These are phyloP conservation scores for Meghimatium bilineatum DNA, from an alignment of 2,888 invertebrate species.

Conservation along the genomic window DNA sequence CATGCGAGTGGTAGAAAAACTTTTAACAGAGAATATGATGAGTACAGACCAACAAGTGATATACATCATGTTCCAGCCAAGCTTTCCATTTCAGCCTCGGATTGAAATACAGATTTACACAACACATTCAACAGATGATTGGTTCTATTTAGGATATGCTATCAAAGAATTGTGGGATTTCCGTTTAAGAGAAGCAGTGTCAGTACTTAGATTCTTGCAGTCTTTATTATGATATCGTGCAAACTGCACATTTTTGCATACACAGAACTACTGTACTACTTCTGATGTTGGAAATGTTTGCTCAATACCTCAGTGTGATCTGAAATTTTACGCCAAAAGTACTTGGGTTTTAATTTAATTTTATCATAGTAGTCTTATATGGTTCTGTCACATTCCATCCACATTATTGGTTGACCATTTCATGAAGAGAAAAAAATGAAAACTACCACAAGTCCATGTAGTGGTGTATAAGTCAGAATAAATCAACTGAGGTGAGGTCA, in stretches of 20 bases:
- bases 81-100: conserved; percentile 52
- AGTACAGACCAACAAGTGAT: conserved; percentile 70
- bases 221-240: conserved; percentile 35
- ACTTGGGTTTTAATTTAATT: not conserved
- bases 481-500: not conserved
- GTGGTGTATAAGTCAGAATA: too few relatives aligned
- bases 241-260: not conserved
- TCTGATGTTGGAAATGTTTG: not conserved
- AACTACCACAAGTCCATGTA: not conserved
- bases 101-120: conserved; percentile 59
- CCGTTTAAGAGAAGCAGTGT: conserved; percentile 42
- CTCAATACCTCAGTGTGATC: conserved; percentile 1
- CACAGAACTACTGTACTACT: not conserved
- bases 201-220: conserved; percentile 46
- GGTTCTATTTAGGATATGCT: conserved; percentile 67
- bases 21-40: conserved; percentile 61
- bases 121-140: conserved; percentile 55
- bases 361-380: not conserved
- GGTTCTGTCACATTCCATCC: conserved; percentile 12
- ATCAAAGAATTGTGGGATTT: conserved; percentile 58
- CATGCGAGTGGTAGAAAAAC: conserved; percentile 55
- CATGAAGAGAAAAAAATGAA: not conserved
- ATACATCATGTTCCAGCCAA: conserved; percentile 62
- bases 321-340: not conserved
- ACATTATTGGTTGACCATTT: not conserved